Evolutionary conservation across 2,888 invertebrate species (phyloP).

Genomic region (Drosophila kambysellisi): DNA sequence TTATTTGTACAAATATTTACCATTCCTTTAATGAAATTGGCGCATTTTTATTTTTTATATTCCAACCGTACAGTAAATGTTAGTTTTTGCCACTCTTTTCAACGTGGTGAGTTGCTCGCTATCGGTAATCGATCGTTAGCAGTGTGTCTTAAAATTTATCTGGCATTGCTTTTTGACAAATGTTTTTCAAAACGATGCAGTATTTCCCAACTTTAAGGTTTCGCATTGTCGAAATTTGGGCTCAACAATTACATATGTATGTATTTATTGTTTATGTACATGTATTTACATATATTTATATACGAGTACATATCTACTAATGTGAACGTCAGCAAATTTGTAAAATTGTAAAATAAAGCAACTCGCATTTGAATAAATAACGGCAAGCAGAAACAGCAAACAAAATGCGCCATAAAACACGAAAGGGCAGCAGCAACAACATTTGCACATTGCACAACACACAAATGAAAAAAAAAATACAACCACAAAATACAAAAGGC

Average conservation of each 20-base stretch:
- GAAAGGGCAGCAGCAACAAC: conserved; percentile 43
- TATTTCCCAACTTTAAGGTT: background rate
- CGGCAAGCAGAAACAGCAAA: conserved; percentile 19
- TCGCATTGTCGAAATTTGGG: background rate
- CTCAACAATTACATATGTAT: conserved; percentile 11
- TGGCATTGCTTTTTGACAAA: background rate
- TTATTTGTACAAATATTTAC: background rate
- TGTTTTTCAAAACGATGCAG: background rate
- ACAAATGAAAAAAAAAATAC: conserved; percentile 13
- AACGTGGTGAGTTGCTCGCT: background rate
- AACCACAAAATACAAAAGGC: conserved; percentile 75
- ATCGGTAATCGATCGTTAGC: background rate
- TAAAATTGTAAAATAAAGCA: conserved; percentile 55
- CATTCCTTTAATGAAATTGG: background rate
- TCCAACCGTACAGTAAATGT: too few species aligned
- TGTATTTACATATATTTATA: background rate
- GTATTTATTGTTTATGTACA: conserved; percentile 5
- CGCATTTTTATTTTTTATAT: background rate
- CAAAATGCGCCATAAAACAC: conserved; percentile 35
- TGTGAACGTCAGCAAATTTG: conserved; percentile 60
- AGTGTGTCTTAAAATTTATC: background rate
- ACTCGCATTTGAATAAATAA: conserved; percentile 48
- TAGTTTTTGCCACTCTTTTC: too few species aligned
- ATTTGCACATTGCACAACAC: conserved; percentile 38
- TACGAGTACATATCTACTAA: conserved; percentile 7